Evolutionary conservation across 2,888 invertebrate species (phyloP), one percentile per base, ranked within the genome.

Genomic region (Lacanobia oleracea): DNA sequence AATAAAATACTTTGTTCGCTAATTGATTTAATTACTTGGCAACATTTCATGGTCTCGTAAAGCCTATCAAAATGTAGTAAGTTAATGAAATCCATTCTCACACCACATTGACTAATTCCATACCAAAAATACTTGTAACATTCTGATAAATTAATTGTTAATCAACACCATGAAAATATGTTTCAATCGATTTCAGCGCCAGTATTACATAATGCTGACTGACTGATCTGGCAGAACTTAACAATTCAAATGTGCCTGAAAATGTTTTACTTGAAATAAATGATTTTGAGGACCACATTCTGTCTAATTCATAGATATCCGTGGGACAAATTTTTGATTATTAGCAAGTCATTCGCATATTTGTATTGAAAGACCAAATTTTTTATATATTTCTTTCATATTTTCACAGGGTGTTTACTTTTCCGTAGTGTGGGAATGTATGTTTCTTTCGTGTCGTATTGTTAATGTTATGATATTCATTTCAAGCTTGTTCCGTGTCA

Each of bases 401-500:
- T 54, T 63, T 75, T 69, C 60, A 62, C 68, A 48, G 53, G 50
- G 16, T 62, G 12, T 1, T 40, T 53, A 37, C 8, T 63, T 67
- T 16, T 27, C 1, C 16, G 82, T 84, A 48, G 77, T 87, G 83
- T 86, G 86, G 77, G 84, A 86, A 85, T 83, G 75, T 43, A 45
- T 73, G 50, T 18, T 16, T n/a, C n/a, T n/a, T n/a, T n/a, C n/a
- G n/a, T 83, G 74, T 83, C 54, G 64, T 79, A 77, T 65, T 81
- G 60, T 74, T 65, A 72, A 73, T 72, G 23, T 67, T 71, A 60
- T 67, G 21, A 56, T 61, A 23, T 90, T 89, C 84, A 86, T 93
- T 93, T 90, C 88, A 90, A 91, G 93, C 94, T 94, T 91, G 77
- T 91, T 91, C 83, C 87, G 85, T 87, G 87, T 88, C 91, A 91